phyloP scores from a whole-genome alignment of 2,113 vertebrate species.

The Rousettus leschenaultii region DNA sequence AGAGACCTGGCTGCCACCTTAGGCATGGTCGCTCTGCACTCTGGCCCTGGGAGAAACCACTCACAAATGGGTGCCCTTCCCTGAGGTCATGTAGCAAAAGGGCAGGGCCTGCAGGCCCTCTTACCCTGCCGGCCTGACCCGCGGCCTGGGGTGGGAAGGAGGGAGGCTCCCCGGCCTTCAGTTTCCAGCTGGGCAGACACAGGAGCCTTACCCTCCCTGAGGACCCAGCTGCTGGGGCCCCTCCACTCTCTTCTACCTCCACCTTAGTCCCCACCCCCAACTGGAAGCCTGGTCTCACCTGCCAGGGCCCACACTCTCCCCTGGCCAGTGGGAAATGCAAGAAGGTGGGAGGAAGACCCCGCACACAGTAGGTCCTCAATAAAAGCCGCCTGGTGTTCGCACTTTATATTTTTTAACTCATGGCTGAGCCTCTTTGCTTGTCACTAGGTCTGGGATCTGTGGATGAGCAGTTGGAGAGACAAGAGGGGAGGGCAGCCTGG shows the following conservation, averaged over 20 bases:
- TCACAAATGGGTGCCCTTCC: neutral
- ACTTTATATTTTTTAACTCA: constrained; percentile 8
- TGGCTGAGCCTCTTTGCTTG: neutral
- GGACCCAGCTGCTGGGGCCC: neutral
- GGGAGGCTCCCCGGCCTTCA: neutral
- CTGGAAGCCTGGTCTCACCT: neutral
- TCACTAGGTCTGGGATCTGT: neutral
- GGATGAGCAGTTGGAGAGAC: neutral
- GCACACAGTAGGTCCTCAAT: constrained; percentile 47
- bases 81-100: rapidly evolving
- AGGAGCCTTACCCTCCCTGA: neutral
- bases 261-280: neutral
- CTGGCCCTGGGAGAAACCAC: neutral
- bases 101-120: neutral
- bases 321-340: neutral
- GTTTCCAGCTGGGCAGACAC: neutral
- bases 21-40: neutral
- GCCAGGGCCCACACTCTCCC: neutral
- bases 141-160: neutral
- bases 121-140: neutral
- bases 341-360: neutral
- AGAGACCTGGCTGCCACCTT: neutral
- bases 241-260: constrained; percentile 42
- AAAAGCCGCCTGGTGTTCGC: constrained; percentile 51
- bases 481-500: neutral